Conservation (phyloP, 2,888 invertebrate genomes). For the Tipula unca region DNA sequence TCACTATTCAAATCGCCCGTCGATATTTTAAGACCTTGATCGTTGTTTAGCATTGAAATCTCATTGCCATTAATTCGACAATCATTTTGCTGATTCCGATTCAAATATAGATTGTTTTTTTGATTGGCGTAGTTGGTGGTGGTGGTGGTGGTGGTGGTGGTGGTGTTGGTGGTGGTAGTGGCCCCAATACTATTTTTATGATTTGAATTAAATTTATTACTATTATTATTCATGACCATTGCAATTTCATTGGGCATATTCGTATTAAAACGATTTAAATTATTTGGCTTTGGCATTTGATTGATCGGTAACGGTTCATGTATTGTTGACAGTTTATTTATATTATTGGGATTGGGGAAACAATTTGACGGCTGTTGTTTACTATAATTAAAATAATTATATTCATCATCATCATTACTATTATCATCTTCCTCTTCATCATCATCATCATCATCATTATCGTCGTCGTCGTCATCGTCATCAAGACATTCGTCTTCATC, state of each 20-base stretch:
- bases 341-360: background rate
- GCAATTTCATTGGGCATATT: background rate
- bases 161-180: constrained; percentile 25
- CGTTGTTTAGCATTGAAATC: constrained; percentile 17
- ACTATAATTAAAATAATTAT: constrained; percentile 8
- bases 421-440: constrained; percentile 2
- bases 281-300: constrained; percentile 9
- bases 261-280: background rate
- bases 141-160: constrained; percentile 31
- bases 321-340: background rate
- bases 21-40: constrained; percentile 1
- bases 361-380: background rate
- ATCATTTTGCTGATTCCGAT: background rate
- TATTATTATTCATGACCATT: background rate
- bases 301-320: constrained; percentile 1
- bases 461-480: background rate
- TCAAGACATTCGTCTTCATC: background rate
- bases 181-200: background rate
- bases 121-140: constrained; percentile 31
- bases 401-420: constrained; percentile 17
- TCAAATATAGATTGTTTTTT: background rate
- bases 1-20: constrained; percentile 26
- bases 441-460: background rate
- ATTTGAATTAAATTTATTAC: background rate
- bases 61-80: background rate